Base-by-base conservation (phyloP, 2,888 invertebrate genomes). In the Glaucopsyche alexis region DNA sequence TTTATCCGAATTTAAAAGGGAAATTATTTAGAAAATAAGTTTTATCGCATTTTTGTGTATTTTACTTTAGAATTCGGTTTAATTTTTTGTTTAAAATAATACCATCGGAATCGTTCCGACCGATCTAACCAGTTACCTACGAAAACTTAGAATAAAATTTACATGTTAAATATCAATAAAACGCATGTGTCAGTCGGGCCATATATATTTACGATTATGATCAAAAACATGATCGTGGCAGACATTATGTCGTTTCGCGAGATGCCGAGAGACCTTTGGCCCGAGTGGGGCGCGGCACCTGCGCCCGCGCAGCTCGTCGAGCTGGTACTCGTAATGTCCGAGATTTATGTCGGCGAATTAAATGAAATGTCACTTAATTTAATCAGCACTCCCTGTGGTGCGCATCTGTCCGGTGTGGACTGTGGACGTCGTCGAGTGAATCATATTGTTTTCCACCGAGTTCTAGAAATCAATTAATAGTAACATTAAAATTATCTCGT, bases 311-410 rank as follows among this genome's bases (percentile, higher is more conserved):
- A 52, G 50, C 9, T 67, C 55, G 47, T n/a, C n/a, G 29, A 29
- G 29, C 29, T 29, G 29, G 70, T 82, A 78, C 83, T 88, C 87
- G 81, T 88, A 86, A 90, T 84, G 81, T 87, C 77, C 81, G 79
- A 86, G 87, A 90, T 91, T 90, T 89, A 90, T 85, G 83, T 80
- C 83, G 78, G 81, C 85, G 84, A 88, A 88, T 90, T 86, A 87
- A 87, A 88, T 88, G 83, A 92, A 90, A 90, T 92, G 89, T 90
- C 90, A 88, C 87, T 88, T 89, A 87, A 90, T 90, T 84, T 86
- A 90, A 91, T 89, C 83, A 90, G 83, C 82, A 79, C 83, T 80
- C 87, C 90, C 88, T 87, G 87, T 83, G 78, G 90, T 76, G 87
- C 81, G 82, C 87, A 88, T 86, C 84, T 86, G 86, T 81, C 82